These are phyloP conservation scores for Whitmania pigra DNA, from an alignment of 1,140 invertebrate species.

Conservation along the genomic window DNA sequence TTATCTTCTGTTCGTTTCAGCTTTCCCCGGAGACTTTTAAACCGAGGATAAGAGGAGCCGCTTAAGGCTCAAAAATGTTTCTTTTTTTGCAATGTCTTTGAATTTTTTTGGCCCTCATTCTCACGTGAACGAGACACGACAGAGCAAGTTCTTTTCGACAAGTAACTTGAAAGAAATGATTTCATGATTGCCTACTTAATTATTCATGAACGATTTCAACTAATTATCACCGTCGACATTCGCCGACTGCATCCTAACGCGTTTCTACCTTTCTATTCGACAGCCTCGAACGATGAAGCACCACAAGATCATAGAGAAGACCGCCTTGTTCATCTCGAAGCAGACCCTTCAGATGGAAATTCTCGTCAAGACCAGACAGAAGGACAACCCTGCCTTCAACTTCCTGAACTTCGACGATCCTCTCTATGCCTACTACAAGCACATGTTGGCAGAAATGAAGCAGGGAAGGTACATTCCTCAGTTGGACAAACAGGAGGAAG, in stretches of 20 bases:
- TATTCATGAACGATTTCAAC: not conserved
- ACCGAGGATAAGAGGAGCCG: too few relatives aligned
- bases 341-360: conserved; percentile 97
- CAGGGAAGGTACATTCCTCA: conserved; percentile 43
- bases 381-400: conserved; percentile 78
- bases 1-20: too few relatives aligned
- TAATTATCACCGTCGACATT: not conserved
- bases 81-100: too few relatives aligned
- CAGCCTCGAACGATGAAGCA: conserved; percentile 82
- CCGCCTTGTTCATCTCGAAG: conserved; percentile 76
- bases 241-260: conserved; percentile 15
- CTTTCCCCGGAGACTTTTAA: too few relatives aligned
- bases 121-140: not conserved
- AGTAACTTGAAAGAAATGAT: conserved; percentile 1
- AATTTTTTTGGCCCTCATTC: too few relatives aligned
- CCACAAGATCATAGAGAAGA: conserved; percentile 90
- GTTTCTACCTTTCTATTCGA: not conserved
- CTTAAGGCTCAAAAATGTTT: too few relatives aligned
- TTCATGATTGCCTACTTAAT: conserved; percentile 1
- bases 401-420: conserved; percentile 75
- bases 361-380: conserved; percentile 88
- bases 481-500: conserved; percentile 15
- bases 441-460: conserved; percentile 66
- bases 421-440: conserved; percentile 79
- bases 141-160: conserved; percentile 8